Evolutionary conservation across 2,797 vertebrate species (phyloP).

Genomic region (Megalops cyprinoides): DNA sequence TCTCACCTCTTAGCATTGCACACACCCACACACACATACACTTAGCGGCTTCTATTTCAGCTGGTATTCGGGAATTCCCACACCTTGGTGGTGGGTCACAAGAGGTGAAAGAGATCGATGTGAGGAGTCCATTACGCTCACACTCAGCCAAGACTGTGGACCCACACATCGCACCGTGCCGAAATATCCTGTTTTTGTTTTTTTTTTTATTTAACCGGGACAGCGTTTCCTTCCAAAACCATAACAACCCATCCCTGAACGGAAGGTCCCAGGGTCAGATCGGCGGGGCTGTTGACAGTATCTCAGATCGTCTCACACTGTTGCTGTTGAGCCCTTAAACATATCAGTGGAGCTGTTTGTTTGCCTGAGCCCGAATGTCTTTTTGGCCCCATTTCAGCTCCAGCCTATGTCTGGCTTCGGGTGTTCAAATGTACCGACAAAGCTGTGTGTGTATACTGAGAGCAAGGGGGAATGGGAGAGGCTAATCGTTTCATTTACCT

Average conservation of each 20-base stretch:
- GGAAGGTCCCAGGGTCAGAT: neutral
- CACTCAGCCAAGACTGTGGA: neutral
- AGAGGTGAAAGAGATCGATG: neutral
- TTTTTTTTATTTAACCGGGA: too few relatives aligned
- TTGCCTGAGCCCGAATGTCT: neutral
- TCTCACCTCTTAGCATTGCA: neutral
- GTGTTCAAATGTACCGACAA: slow-evolving; percentile 72
- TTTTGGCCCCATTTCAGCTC: neutral
- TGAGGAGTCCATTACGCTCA: neutral
- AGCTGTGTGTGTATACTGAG: slow-evolving; percentile 71
- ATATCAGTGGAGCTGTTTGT: neutral
- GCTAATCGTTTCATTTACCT: slow-evolving; percentile 61
- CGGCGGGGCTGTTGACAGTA: neutral
- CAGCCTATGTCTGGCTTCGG: slow-evolving; percentile 39
- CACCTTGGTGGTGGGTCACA: neutral
- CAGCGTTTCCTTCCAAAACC: neutral
- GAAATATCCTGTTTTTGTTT: too few relatives aligned
- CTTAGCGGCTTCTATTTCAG: neutral
- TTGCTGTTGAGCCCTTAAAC: slow-evolving; percentile 38
- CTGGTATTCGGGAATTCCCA: neutral
- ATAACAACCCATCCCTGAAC: neutral
- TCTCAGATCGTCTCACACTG: neutral
- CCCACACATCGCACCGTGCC: neutral
- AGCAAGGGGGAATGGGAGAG: slow-evolving; percentile 57
- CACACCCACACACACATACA: slow-evolving; percentile 29